These are phyloP conservation scores for Halcyon malimbica DNA, from an alignment of 2,113 vertebrate genomes.

Conservation along the genomic window DNA sequence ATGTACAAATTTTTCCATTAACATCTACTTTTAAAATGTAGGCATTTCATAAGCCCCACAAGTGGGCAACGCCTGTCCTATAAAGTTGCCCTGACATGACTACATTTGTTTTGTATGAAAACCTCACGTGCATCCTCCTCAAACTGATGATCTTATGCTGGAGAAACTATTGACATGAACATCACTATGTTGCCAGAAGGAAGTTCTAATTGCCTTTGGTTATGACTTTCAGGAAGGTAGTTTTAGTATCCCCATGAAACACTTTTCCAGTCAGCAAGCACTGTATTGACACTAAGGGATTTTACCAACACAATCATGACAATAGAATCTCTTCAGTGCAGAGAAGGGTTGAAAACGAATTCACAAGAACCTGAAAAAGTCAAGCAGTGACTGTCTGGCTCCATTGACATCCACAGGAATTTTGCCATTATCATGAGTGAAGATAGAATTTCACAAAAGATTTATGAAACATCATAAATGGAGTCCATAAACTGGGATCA, in stretches of 20 bases:
- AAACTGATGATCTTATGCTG: neutral
- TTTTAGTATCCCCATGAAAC: neutral
- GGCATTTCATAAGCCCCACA: neutral
- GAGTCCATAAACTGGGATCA: neutral
- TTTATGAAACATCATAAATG: neutral
- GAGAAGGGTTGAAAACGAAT: neutral
- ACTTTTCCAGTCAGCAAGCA: neutral
- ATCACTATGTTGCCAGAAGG: neutral
- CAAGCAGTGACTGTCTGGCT: neutral
- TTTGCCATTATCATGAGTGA: neutral
- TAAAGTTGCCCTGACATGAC: rapidly evolving
- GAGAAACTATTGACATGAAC: neutral
- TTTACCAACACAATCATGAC: neutral
- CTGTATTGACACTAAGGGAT: neutral
- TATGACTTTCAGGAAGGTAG: neutral
- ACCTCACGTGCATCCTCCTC: neutral
- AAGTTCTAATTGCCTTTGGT: neutral
- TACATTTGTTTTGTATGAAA: neutral
- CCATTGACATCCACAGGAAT: neutral
- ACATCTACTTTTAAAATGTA: neutral
- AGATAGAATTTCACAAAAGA: neutral
- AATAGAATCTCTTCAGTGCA: neutral
- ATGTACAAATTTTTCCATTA: neutral
- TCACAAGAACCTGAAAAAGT: neutral
- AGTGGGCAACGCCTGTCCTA: neutral